Evolutionary conservation across 1,140 invertebrate genomes (phyloP), one percentile per base, ranked within the genome.

Genomic region (Eumaeus atala): DNA sequence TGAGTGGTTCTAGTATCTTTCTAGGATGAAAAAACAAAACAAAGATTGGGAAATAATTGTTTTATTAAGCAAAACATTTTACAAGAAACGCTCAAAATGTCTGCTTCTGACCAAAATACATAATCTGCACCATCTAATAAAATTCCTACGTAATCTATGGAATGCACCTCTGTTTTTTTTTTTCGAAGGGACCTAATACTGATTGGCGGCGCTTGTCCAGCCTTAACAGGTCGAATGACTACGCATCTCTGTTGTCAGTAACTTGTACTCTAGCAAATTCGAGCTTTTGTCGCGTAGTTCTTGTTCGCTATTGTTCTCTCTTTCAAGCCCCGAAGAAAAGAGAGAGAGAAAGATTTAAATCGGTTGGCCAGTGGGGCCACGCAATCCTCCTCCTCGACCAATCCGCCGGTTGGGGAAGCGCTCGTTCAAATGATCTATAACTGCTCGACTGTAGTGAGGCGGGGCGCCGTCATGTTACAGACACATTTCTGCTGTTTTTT

Each of bases 341-440:
- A 67, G 76, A 28, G 6, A 28, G 66, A 87, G 81, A 51, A 77
- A 67, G 67, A 51, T 70, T 84, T 52, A 87, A 61, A 59, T 88
- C 84, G 1, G 81, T 80, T n/a, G 70, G 81, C 40, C 74, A 52
- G 51, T 82, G 61, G 56, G 77, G 83, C 83, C 82, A 87, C 48
- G 36, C 11, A 55, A 84, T 63, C 67, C 65, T 52, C 72, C 74
- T 50, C 62, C 62, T 40, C 79, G 65, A 47, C 84, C 74, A 63
- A 87, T 80, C 75, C 76, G 87, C 28, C 68, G 18, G 34, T 66
- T 48, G 28, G 61, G 63, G 66, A 71, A 83, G 12, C 28, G 47
- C 52, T 68, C 44, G 59, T 77, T 63, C 47, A 86, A 63, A 34
- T 58, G 10, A 53, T 61, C 40, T 58, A 67, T 53, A 18, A 68